These are phyloP conservation scores for Hydrolagus affinis DNA, from an alignment of 2,113 vertebrate species.

Conservation along the genomic window DNA sequence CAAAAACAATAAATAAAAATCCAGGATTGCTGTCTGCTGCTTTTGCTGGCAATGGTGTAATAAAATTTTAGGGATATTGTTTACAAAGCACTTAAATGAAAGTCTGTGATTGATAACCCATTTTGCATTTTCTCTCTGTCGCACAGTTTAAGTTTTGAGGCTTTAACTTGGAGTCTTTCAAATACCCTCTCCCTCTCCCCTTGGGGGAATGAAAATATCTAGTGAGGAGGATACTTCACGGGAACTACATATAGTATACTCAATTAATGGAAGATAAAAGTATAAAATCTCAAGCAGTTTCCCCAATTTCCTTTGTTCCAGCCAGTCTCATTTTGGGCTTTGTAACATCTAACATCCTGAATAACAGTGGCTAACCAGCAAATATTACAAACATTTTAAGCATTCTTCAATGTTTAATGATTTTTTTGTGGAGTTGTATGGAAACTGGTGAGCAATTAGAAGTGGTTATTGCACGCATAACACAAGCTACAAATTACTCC, in stretches of 20 bases:
- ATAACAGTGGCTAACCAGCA: not conserved
- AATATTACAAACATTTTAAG: not conserved
- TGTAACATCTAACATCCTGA: not conserved
- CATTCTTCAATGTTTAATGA: too few species aligned
- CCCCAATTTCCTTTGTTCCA: not conserved
- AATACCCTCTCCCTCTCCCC: not conserved
- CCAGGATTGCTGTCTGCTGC: not conserved
- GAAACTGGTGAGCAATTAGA: too few species aligned
- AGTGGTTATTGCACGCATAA: too few species aligned
- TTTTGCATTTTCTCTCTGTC: not conserved
- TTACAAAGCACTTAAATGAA: constrained; percentile 23
- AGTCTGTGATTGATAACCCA: not conserved
- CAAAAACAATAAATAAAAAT: constrained; percentile 24
- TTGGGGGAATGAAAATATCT: not conserved
- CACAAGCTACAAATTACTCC: too few species aligned
- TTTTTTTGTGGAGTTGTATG: too few species aligned
- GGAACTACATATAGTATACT: too few species aligned
- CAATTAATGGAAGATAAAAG: too few species aligned
- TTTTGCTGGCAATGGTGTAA: constrained; percentile 18
- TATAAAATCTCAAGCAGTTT: too few species aligned
- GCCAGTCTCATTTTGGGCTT: not conserved
- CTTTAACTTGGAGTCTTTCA: not conserved
- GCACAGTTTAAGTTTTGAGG: not conserved
- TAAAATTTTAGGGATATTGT: constrained; percentile 24
- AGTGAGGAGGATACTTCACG: too few species aligned